Conservation (phyloP, 2,888 invertebrate species). For the Geophilus truncorum region DNA sequence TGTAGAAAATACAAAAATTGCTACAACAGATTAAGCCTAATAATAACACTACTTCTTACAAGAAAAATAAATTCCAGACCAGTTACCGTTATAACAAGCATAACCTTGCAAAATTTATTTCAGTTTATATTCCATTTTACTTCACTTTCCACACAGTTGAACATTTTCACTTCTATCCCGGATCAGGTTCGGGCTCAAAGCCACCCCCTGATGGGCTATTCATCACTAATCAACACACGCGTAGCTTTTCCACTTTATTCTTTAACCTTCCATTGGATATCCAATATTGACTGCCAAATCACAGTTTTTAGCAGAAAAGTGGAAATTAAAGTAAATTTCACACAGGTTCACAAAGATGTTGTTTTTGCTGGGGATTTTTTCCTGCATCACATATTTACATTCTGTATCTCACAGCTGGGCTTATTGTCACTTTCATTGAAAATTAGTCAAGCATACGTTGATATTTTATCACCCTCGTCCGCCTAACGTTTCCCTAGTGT, state of each 20-base stretch:
- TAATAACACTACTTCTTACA: no score
- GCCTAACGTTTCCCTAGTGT: not conserved
- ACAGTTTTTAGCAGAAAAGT: no score
- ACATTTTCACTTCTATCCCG: not conserved
- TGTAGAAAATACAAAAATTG: no score
- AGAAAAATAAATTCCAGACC: no score
- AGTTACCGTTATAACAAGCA: no score
- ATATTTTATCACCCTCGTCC: not conserved
- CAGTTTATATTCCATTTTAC: not conserved
- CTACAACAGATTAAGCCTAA: not conserved
- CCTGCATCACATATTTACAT: not conserved
- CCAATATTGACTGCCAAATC: no score
- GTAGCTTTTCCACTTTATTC: not conserved
- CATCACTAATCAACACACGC: not conserved
- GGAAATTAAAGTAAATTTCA: no score
- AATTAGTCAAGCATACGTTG: constrained; percentile 1
- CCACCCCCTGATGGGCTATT: not conserved
- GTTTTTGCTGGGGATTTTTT: not conserved
- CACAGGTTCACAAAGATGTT: not conserved
- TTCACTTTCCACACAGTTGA: not conserved
- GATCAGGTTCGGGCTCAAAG: not conserved
- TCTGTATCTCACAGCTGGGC: not conserved
- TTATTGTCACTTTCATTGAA: not conserved
- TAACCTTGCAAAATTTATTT: no score
- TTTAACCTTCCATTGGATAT: not conserved